Conservation (phyloP, 1,140 invertebrate genomes). For the Mercenaria mercenaria region DNA sequence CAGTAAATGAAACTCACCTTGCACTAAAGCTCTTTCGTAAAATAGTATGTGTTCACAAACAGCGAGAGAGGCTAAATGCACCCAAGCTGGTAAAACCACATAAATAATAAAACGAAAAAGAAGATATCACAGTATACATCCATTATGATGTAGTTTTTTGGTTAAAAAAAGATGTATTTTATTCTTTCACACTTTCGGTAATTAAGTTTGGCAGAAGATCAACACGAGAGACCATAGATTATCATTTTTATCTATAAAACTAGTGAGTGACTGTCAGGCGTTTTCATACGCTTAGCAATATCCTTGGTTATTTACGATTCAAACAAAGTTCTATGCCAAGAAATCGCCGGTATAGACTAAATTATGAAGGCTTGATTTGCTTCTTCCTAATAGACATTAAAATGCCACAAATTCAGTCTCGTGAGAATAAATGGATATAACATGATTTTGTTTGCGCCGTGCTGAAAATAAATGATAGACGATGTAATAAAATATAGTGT, state of each 20-base stretch:
- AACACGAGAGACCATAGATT: background rate
- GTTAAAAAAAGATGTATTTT: conserved; percentile 14
- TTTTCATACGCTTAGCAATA: conserved; percentile 4
- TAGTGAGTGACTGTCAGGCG: conserved; percentile 7
- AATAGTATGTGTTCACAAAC: too few relatives aligned
- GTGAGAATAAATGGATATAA: background rate
- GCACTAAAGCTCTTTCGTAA: too few relatives aligned
- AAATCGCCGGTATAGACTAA: conserved; percentile 47
- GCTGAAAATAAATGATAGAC: too few relatives aligned
- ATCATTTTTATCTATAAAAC: conserved; percentile 10
- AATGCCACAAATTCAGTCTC: background rate
- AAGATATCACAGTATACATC: background rate
- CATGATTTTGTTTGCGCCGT: background rate
- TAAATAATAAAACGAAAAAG: background rate
- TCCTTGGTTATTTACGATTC: conserved; percentile 19
- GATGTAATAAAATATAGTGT: too few relatives aligned
- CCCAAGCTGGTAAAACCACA: background rate
- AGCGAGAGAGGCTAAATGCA: too few relatives aligned
- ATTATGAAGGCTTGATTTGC: conserved; percentile 35
- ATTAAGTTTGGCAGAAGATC: conserved; percentile 14
- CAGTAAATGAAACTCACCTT: too few relatives aligned
- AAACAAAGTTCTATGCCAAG: conserved; percentile 17
- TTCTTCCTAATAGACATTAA: background rate
- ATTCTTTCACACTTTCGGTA: conserved; percentile 30
- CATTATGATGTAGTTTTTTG: background rate